Evolutionary conservation across 2,113 vertebrate genomes (phyloP).

Genomic region (Scatophagus argus): DNA sequence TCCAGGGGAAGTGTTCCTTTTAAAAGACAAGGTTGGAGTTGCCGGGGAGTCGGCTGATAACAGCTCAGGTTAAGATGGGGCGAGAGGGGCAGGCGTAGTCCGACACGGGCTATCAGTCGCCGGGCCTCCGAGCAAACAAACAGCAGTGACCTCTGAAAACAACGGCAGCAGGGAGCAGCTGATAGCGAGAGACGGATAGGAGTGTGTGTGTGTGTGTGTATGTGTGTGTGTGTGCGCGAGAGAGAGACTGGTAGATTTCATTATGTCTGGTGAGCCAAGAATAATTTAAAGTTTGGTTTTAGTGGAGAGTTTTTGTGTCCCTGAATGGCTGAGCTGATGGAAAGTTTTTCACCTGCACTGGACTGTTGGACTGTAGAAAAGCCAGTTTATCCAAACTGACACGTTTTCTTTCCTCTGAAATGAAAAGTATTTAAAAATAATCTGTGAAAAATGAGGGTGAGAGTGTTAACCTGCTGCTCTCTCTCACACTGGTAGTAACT

Average conservation of each 20-base stretch:
- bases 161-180: conserved; percentile 70
- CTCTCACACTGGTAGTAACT: too few relatives aligned
- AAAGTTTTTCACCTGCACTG: not conserved
- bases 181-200: conserved; percentile 70
- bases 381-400: not conserved
- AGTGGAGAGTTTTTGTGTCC: not conserved
- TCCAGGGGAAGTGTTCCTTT: conserved; percentile 79
- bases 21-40: conserved; percentile 69
- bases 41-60: conserved; percentile 70
- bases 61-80: conserved; percentile 66
- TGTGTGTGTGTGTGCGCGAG: not conserved
- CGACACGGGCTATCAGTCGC: conserved; percentile 71
- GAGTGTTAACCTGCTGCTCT: too few relatives aligned
- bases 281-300: not conserved
- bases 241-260: conserved; percentile 11
- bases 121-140: conserved; percentile 77
- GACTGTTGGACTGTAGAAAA: not conserved
- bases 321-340: too few relatives aligned
- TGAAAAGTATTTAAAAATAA: too few relatives aligned
- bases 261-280: not conserved
- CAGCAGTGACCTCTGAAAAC: conserved; percentile 75
- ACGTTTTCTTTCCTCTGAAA: not conserved
- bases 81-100: conserved; percentile 57
- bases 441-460: too few relatives aligned
- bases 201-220: conserved; percentile 30